Base-by-base conservation (phyloP, 2,113 vertebrate species). In the Mystacornis crossleyi region DNA sequence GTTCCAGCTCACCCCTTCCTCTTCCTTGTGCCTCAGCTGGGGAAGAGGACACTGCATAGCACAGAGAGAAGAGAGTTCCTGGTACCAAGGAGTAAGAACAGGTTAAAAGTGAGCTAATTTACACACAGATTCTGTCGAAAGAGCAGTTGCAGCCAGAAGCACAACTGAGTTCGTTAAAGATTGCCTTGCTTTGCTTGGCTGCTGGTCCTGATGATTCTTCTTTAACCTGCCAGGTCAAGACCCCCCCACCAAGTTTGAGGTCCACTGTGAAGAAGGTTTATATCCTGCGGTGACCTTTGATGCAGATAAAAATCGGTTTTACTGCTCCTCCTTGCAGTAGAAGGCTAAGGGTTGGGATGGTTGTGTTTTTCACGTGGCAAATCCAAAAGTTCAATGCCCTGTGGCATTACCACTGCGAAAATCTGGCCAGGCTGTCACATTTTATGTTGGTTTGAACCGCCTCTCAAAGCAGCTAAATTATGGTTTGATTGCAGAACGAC, bases 401-500 rank as follows among this genome's bases (percentile, higher is more conserved):
- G 18, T 64, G 43, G 13, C 42, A 18, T 81, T 47, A 10, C 38
- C 23, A 0, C 24, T 33, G 6, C 45, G 62, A 77, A 80, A 88
- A 66, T 55, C 57, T 9, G 5, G 38, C 38, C 31, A 8, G 33
- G 21, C 45, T 33, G 18, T 61, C 70, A 7, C 4, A 0, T 50
- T 71, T 89, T 28, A 7, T 4, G 1, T n/a, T 61, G 33, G 3
- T 43, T 33, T 64, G 47, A 80, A 58, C 69, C 74, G 81, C 60
- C 29, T 86, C 67, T 51, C 28, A 53, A 51, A 72, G 42, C 65
- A 53, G 31, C 33, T 31, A 2, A 70, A 9, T 10, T 29, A 2
- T 40, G 72, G 6, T 93, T 89, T 92, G 20, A 53, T 95, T 97
- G 34, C 98, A 99, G 99, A 99, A 72, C 98, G 99, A 12, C 99